A percentile compares a stretch with the other conserved stretches of the same genome.
Conservation (phyloP, 2,797 vertebrate genomes). For the Phataginus tetradactyla region DNA sequence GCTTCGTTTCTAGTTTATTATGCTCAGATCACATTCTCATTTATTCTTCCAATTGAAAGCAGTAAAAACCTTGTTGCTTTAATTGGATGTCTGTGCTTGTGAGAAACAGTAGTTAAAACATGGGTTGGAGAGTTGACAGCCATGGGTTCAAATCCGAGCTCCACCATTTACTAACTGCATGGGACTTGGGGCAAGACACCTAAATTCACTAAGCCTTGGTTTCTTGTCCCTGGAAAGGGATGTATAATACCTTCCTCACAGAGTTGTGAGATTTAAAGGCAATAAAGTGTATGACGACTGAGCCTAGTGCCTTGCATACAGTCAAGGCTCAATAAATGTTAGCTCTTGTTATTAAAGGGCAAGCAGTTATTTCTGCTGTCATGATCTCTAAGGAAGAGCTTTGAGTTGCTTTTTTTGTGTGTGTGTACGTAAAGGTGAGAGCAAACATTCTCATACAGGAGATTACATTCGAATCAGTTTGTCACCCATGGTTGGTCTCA, state of each 20-base stretch:
- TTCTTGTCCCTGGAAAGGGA: constrained; percentile 1
- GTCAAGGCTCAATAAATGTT: neutral
- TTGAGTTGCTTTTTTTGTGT: neutral
- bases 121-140: neutral
- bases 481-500: neutral
- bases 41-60: constrained; percentile 46
- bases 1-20: constrained; percentile 47
- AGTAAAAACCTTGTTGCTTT: constrained; percentile 61
- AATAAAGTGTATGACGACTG: constrained; percentile 38
- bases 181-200: neutral
- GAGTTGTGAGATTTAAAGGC: constrained; percentile 37
- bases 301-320: neutral
- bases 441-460: neutral
- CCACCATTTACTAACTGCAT: neutral
- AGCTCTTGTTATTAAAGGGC: neutral
- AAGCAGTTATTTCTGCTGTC: neutral
- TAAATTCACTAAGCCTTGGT: neutral
- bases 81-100: constrained; percentile 45
- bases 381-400: constrained; percentile 16
- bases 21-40: neutral
- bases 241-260: neutral
- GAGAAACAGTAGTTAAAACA: constrained; percentile 35
- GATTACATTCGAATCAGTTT: neutral
- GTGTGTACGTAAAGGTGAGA: neutral
- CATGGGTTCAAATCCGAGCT: neutral